phyloP scores from a whole-genome alignment of 53 echinoderm and acorn worm species.

The Patiria pectinifera region DNA sequence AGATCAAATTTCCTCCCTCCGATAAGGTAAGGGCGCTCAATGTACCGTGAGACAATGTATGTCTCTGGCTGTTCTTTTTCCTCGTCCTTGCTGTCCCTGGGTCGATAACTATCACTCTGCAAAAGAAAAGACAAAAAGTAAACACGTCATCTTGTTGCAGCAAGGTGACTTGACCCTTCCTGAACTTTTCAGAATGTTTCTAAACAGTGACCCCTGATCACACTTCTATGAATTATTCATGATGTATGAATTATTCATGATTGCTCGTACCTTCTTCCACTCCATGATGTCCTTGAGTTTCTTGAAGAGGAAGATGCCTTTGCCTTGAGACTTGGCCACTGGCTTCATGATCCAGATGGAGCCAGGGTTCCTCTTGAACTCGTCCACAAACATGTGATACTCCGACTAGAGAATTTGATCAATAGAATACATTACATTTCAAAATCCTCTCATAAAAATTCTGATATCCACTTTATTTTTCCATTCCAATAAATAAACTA shows the following conservation, averaged over 20 bases:
- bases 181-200: too few relatives aligned
- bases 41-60: constrained; percentile 96
- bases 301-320: constrained; percentile 98
- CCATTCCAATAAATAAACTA: too few relatives aligned
- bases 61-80: constrained; percentile 98
- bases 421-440: background rate
- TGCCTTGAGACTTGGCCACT: constrained; percentile 95
- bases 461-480: background rate
- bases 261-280: constrained; percentile 89
- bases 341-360: constrained; percentile 99
- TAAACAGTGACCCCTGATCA: too few relatives aligned
- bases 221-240: background rate
- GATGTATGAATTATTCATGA: background rate
- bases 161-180: too few relatives aligned
- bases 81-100: constrained; percentile 81
- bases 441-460: background rate
- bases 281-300: constrained; percentile 99
- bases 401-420: constrained; percentile 73
- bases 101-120: constrained; percentile 93
- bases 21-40: constrained; percentile 93
- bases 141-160: background rate
- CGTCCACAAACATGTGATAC: constrained; percentile 99
- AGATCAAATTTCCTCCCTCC: constrained; percentile 99
- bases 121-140: background rate
- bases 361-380: constrained; percentile 96